A percentile compares a stretch with the other conserved stretches of the same genome.
Evolutionary conservation across 2,797 vertebrate species (phyloP).

Genomic region (Mallotus villosus): DNA sequence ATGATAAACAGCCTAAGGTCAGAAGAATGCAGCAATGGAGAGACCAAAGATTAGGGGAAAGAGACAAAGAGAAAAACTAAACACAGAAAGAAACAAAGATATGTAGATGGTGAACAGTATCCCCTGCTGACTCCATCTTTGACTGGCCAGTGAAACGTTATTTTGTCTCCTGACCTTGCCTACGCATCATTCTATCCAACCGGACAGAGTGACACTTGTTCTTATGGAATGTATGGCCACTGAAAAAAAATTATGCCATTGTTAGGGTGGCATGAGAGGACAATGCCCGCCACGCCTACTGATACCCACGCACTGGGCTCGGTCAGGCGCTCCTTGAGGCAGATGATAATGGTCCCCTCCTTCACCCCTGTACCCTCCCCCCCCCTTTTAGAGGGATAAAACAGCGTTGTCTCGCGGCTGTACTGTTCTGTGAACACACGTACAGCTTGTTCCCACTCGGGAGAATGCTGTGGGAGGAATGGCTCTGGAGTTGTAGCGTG

Average conservation of each 20-base stretch:
- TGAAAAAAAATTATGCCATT: conserved; percentile 43
- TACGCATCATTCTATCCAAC: conserved; percentile 15
- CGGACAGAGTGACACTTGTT: conserved; percentile 35
- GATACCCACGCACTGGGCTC: conserved; percentile 28
- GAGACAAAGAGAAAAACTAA: conserved; percentile 31
- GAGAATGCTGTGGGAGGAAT: conserved; percentile 45
- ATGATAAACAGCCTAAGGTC: not conserved
- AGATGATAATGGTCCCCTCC: conserved; percentile 24
- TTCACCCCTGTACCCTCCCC: not conserved
- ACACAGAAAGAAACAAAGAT: conserved; percentile 20
- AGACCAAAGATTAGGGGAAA: not conserved
- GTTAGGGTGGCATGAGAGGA: conserved; percentile 43
- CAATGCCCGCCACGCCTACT: conserved; percentile 37
- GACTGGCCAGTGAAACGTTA: conserved; percentile 27
- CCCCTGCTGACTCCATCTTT: conserved; percentile 14
- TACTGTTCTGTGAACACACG: conserved; percentile 23
- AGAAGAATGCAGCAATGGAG: conserved; percentile 2
- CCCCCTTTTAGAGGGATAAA: conserved; percentile 20
- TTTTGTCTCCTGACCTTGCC: conserved; percentile 40
- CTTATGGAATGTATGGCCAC: conserved; percentile 23
- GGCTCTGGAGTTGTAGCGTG: conserved; percentile 46
- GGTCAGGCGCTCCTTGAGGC: conserved; percentile 43
- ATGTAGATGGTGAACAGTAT: not conserved
- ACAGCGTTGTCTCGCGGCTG: conserved; percentile 32
- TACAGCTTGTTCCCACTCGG: conserved; percentile 36